phyloP scores from a whole-genome alignment of 2,888 invertebrate genomes.

The Ornithoptera priamus region DNA sequence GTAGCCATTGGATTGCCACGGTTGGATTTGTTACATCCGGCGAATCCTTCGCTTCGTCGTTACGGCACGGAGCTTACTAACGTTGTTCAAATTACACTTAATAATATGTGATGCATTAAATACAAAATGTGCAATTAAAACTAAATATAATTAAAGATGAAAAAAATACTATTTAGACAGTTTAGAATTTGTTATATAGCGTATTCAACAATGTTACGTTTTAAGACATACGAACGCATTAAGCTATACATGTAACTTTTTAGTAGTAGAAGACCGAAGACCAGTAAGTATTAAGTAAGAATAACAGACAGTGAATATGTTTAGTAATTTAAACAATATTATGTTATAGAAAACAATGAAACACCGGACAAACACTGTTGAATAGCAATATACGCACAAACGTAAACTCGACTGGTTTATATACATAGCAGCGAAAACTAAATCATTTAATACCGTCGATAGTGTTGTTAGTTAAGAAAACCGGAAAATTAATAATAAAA shows the following conservation, averaged over 20 bases:
- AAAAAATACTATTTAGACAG: conserved; percentile 35
- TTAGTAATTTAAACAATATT: too few species aligned
- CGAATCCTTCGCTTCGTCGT: conserved; percentile 25
- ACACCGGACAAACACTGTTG: conserved; percentile 9
- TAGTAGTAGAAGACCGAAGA: too few species aligned
- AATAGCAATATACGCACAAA: conserved; percentile 9
- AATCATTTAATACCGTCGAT: conserved; percentile 47
- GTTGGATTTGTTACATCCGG: too few species aligned
- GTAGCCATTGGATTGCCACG: too few species aligned
- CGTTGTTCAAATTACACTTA: conserved; percentile 24
- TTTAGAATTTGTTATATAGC: conserved; percentile 27
- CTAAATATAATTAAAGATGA: conserved; percentile 33
- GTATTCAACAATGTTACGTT: conserved; percentile 12
- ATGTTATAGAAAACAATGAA: too few species aligned
- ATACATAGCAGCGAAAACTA: conserved; percentile 22
- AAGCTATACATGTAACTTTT: too few species aligned
- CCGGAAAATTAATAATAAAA: conserved; percentile 46
- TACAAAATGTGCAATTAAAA: conserved; percentile 41
- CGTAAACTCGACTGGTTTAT: conserved; percentile 27
- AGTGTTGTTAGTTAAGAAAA: conserved; percentile 41
- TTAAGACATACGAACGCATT: too few species aligned
- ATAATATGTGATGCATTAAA: conserved; percentile 38
- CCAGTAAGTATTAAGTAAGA: too few species aligned
- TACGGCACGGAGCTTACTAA: conserved; percentile 34
- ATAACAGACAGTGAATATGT: too few species aligned